Evolutionary conservation across 1,140 invertebrate genomes (phyloP).

Genomic region (Achroia grisella): DNA sequence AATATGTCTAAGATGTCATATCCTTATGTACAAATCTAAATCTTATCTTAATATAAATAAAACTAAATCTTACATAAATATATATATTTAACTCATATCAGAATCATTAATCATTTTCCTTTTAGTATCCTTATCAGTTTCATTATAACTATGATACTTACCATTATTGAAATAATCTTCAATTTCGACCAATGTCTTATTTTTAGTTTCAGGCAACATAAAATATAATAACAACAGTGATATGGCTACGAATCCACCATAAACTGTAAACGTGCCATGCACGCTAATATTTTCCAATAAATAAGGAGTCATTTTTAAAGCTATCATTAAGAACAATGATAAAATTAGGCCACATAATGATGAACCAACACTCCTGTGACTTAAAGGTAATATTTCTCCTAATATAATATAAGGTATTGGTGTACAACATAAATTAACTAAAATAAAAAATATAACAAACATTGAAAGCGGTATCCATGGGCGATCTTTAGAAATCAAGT

Average conservation of each 20-base stretch:
- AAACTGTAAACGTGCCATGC: slow-evolving; percentile 42
- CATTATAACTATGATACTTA: not conserved
- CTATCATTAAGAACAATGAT: slow-evolving; percentile 25
- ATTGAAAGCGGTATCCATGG: slow-evolving; percentile 34
- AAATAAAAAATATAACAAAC: slow-evolving; percentile 41
- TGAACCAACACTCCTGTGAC: slow-evolving; percentile 37
- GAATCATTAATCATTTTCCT: no score
- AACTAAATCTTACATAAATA: no score
- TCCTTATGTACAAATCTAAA: no score
- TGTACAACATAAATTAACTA: slow-evolving; percentile 50
- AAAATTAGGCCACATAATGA: slow-evolving; percentile 28
- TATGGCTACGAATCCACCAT: slow-evolving; percentile 25
- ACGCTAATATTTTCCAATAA: slow-evolving; percentile 34
- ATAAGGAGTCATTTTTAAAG: slow-evolving; percentile 41
- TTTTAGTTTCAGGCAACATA: slow-evolving; percentile 6
- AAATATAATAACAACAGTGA: slow-evolving; percentile 29
- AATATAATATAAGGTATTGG: slow-evolving; percentile 44
- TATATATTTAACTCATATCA: no score
- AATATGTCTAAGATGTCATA: no score
- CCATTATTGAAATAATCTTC: not conserved
- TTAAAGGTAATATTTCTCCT: slow-evolving; percentile 49
- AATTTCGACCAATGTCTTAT: not conserved
- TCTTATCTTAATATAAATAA: no score
- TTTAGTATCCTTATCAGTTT: no score
- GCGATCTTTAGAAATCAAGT: slow-evolving; percentile 25